phyloP scores from a whole-genome alignment of 2,888 invertebrate species.

The Morpho helenor region DNA sequence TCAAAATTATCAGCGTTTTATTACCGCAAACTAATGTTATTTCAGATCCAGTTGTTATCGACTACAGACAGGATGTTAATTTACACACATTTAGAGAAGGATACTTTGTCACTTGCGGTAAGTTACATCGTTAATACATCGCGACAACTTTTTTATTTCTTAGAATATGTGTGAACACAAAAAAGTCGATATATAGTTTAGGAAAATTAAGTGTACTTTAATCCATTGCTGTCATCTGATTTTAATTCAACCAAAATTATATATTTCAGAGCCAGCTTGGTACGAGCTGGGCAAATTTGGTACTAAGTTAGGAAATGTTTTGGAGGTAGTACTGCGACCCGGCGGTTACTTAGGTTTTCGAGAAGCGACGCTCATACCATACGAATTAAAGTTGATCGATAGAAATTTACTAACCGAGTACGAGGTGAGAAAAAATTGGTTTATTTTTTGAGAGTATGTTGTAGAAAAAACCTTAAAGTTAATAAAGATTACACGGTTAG shows the following conservation, averaged over 20 bases:
- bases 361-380: slow-evolving; percentile 91
- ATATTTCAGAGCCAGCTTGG: slow-evolving; percentile 88
- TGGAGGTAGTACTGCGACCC: slow-evolving; percentile 82
- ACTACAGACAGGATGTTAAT: slow-evolving; percentile 80
- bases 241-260: slow-evolving; percentile 24
- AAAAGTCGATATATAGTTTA: too few relatives aligned
- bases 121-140: slow-evolving; percentile 25
- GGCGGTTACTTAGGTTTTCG: slow-evolving; percentile 84
- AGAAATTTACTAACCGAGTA: slow-evolving; percentile 84
- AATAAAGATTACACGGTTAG: neutral
- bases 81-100: slow-evolving; percentile 83
- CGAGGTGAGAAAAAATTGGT: slow-evolving; percentile 80
- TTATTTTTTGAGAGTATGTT: too few relatives aligned
- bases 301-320: slow-evolving; percentile 90
- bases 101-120: slow-evolving; percentile 89
- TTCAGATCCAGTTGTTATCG: slow-evolving; percentile 87
- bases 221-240: neutral
- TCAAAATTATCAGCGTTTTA: too few relatives aligned
- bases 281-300: slow-evolving; percentile 93
- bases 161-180: too few relatives aligned
- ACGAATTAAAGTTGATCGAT: slow-evolving; percentile 91
- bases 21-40: neutral
- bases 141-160: too few relatives aligned
- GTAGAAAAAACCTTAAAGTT: neutral
- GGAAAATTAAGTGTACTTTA: too few relatives aligned